Evolutionary conservation across 2,888 invertebrate genomes (phyloP).

Genomic region (Orgyia antiqua): DNA sequence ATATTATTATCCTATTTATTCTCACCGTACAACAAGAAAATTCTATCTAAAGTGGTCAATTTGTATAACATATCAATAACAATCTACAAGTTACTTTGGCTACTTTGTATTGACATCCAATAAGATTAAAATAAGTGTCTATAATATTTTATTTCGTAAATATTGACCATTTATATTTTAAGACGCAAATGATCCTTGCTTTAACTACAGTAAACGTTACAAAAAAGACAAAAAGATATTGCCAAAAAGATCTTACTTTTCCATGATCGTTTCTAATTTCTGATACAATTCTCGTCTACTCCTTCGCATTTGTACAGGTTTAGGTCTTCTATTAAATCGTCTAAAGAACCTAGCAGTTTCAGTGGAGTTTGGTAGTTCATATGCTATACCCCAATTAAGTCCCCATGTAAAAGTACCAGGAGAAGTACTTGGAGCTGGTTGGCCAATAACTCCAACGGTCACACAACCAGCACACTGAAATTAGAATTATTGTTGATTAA

Average conservation of each 20-base stretch:
- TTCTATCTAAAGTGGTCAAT: too few species aligned
- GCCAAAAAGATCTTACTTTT: conserved; percentile 60
- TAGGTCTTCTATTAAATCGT: conserved; percentile 39
- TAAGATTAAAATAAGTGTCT: too few species aligned
- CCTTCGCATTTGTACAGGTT: conserved; percentile 76
- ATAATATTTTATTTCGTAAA: too few species aligned
- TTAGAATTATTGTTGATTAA: neutral
- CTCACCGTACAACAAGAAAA: too few species aligned
- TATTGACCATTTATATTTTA: too few species aligned
- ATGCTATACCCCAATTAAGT: conserved; percentile 85
- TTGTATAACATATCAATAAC: too few species aligned
- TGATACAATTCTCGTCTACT: conserved; percentile 83
- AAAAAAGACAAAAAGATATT: too few species aligned
- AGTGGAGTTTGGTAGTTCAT: conserved; percentile 77
- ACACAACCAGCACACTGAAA: conserved; percentile 78
- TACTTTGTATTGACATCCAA: too few species aligned
- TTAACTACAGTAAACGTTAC: too few species aligned
- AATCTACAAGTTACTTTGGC: too few species aligned
- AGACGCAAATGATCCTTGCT: too few species aligned
- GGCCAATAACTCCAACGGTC: conserved; percentile 60
- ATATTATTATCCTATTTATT: too few species aligned
- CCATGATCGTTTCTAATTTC: conserved; percentile 82
- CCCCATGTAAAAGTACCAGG: conserved; percentile 81
- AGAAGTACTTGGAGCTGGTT: conserved; percentile 60
- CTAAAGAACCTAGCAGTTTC: conserved; percentile 57